phyloP scores from a whole-genome alignment of 2,888 invertebrate genomes.

The Dasypogon diadema region DNA sequence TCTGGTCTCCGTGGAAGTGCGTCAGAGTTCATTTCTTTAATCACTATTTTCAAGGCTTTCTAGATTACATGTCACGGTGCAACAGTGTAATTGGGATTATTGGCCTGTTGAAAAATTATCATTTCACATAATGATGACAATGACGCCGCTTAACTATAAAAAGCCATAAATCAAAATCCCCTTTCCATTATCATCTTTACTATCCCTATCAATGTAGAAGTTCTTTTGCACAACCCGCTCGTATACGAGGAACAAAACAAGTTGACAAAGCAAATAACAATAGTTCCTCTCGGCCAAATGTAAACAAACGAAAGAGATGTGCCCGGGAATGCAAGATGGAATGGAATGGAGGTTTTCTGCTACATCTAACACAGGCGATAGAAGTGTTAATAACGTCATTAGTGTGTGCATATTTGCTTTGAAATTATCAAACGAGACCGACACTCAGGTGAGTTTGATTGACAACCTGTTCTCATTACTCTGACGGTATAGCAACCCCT shows the following conservation, averaged over 20 bases:
- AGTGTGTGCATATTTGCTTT: slow-evolving; percentile 41
- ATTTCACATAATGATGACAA: too few relatives aligned
- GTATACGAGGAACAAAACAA: background rate
- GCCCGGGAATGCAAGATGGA: background rate
- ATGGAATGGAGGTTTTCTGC: background rate
- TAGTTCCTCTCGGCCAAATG: background rate
- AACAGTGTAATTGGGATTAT: too few relatives aligned
- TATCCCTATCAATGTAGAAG: background rate
- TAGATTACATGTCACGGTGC: too few relatives aligned
- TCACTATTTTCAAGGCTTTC: background rate
- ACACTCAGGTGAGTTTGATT: slow-evolving; percentile 32
- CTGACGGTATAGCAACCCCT: background rate
- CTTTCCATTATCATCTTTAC: background rate
- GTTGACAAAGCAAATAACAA: slow-evolving; percentile 32
- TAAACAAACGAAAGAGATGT: slow-evolving; percentile 20
- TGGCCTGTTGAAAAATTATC: too few relatives aligned
- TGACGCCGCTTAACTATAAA: too few relatives aligned
- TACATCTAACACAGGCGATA: slow-evolving; percentile 9
- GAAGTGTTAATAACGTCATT: slow-evolving; percentile 47
- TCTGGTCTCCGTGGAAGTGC: too few relatives aligned
- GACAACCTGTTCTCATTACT: slow-evolving; percentile 34
- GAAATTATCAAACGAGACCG: slow-evolving; percentile 39
- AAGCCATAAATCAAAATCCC: background rate
- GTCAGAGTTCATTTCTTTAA: background rate
- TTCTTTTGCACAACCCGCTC: background rate